These are phyloP conservation scores for Cynoglossus semilaevis DNA, from an alignment of 2,113 vertebrate genomes.

Conservation along the genomic window DNA sequence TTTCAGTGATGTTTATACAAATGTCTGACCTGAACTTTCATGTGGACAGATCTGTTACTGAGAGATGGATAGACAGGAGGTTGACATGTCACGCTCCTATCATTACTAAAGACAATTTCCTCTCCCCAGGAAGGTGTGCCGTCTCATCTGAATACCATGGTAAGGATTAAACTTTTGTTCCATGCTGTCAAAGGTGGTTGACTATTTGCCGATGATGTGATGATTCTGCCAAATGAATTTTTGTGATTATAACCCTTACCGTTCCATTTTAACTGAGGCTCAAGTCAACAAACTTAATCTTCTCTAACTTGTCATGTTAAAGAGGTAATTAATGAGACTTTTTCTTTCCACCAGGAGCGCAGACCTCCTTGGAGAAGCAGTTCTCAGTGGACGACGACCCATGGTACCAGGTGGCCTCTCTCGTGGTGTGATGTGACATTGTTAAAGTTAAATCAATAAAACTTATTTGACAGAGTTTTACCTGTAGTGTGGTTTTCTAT, in stretches of 20 bases:
- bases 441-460: no score
- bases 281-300: not conserved
- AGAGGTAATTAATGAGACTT: not conserved
- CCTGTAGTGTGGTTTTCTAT: no score
- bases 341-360: not conserved
- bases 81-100: not conserved
- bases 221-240: constrained; percentile 80
- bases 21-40: constrained; percentile 78
- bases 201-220: constrained; percentile 65
- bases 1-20: constrained; percentile 74
- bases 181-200: no score
- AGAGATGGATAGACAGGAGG: constrained; percentile 25
- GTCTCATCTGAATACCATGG: not conserved
- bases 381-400: no score
- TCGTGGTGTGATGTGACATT: no score
- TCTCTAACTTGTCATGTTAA: not conserved
- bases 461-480: no score
- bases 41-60: constrained; percentile 70
- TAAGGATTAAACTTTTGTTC: constrained; percentile 8
- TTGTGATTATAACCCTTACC: constrained; percentile 77
- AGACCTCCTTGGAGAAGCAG: not conserved
- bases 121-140: not conserved
- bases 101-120: not conserved
- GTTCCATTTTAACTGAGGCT: constrained; percentile 77
- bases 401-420: no score